Percentiles rank a stretch among this genome's conserved stretches.
Conservation (phyloP, 2,113 vertebrate species). For the Etheostoma spectabile region DNA sequence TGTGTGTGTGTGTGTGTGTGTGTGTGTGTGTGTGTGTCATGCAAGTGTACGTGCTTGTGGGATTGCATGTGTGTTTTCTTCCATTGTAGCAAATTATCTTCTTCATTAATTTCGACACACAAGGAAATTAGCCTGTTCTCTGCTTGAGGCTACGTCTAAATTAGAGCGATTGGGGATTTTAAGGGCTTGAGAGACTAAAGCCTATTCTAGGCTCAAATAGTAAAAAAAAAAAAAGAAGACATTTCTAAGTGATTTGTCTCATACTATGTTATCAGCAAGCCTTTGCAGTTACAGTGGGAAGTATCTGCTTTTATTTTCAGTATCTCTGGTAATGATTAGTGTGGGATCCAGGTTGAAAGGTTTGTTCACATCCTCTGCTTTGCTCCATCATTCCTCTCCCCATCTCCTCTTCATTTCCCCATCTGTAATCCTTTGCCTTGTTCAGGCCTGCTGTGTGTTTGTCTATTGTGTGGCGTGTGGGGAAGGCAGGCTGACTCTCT, state of each 20-base stretch:
- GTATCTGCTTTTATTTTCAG: slow-evolving; percentile 29
- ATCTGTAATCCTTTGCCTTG: slow-evolving; percentile 20
- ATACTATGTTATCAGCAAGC: slow-evolving; percentile 56
- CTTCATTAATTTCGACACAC: slow-evolving; percentile 80
- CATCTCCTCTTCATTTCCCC: not conserved
- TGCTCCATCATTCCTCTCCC: not conserved
- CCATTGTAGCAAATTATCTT: slow-evolving; percentile 76
- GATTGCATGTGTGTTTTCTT: slow-evolving; percentile 44
- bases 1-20: slow-evolving; percentile 29
- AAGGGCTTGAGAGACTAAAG: slow-evolving; percentile 59
- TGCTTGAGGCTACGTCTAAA: slow-evolving; percentile 77
- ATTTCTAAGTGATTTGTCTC: slow-evolving; percentile 57
- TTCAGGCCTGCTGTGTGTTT: slow-evolving; percentile 35
- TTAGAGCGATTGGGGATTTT: slow-evolving; percentile 71
- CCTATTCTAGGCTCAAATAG: slow-evolving; percentile 47
- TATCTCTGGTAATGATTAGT: slow-evolving; percentile 18
- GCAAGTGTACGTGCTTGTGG: slow-evolving; percentile 7
- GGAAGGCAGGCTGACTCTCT: slow-evolving; percentile 40
- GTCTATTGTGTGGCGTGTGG: slow-evolving; percentile 19
- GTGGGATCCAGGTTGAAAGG: slow-evolving; percentile 9
- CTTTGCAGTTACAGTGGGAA: slow-evolving; percentile 1
- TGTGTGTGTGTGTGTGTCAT: slow-evolving; percentile 16
- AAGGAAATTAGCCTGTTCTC: slow-evolving; percentile 73
- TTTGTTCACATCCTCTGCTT: not conserved
- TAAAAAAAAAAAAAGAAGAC: slow-evolving; percentile 36